A percentile compares a stretch with the other conserved stretches of the same genome.
phyloP scores from a whole-genome alignment of 2,113 vertebrate species.

The Grallaria varia region DNA sequence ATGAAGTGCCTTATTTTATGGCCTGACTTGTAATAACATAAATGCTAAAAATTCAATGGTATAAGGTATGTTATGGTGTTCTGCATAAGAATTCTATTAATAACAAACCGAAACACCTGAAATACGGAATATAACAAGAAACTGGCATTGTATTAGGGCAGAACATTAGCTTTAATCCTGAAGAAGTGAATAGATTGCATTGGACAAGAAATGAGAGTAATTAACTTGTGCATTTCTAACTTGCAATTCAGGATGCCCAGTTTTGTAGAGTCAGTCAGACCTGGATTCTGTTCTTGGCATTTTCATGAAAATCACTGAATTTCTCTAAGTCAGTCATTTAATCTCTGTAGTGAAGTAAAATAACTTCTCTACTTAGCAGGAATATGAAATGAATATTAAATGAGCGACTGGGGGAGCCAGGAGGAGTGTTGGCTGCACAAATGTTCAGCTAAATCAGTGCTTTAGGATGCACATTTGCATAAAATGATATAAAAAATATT shows the following conservation, averaged over 20 bases:
- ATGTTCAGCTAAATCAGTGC: background rate
- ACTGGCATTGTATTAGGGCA: background rate
- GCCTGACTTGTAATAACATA: background rate
- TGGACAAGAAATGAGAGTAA: background rate
- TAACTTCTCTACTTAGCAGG: background rate
- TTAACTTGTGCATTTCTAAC: background rate
- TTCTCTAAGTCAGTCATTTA: background rate
- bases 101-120: background rate
- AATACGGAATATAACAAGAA: background rate
- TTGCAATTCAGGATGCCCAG: background rate
- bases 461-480: background rate
- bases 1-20: background rate
- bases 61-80: background rate
- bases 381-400: conserved; percentile 3
- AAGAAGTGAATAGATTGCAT: background rate
- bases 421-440: background rate
- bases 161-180: background rate
- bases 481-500: background rate
- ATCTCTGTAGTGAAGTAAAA: background rate
- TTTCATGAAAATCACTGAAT: background rate
- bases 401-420: background rate
- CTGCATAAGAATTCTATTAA: background rate
- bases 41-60: background rate
- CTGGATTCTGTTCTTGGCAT: background rate
- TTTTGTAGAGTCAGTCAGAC: background rate